phyloP scores from a whole-genome alignment of 2,113 vertebrate species.

The Oncorhynchus tshawytscha region DNA sequence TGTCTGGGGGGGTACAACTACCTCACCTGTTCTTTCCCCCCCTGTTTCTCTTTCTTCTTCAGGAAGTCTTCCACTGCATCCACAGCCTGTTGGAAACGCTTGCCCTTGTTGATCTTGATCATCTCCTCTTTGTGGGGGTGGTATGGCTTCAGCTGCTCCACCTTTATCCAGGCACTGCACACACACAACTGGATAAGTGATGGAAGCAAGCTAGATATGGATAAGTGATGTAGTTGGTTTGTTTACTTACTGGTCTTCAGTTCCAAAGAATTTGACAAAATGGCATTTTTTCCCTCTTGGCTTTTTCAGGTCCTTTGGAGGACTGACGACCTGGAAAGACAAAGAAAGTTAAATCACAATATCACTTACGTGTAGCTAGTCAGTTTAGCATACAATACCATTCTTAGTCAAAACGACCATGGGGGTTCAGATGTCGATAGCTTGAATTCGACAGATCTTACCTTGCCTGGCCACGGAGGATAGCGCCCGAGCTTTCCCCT shows the following conservation, averaged over 20 bases:
- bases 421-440: no score
- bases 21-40: constrained; percentile 89
- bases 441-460: constrained; percentile 59
- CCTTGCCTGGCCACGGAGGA: constrained; percentile 99
- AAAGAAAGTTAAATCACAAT: background rate
- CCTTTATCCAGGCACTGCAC: constrained; percentile 96
- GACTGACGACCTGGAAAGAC: constrained; percentile 86
- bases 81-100: constrained; percentile 96
- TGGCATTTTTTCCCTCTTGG: constrained; percentile 98
- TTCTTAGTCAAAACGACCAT: background rate
- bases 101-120: constrained; percentile 99
- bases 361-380: background rate
- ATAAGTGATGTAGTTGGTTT: background rate
- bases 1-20: background rate
- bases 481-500: constrained; percentile 98
- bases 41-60: constrained; percentile 93
- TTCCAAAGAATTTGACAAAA: constrained; percentile 99
- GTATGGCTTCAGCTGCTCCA: constrained; percentile 98
- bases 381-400: background rate
- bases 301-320: constrained; percentile 98
- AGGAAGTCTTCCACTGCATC: constrained; percentile 97
- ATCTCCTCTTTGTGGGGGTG: constrained; percentile 97
- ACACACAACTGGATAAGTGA: constrained; percentile 10
- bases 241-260: constrained; percentile 98
- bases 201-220: background rate